Percentiles rank a stretch among this genome's conserved stretches.
Conservation (phyloP, 2,888 invertebrate species). For the Oscheius sp. region DNA sequence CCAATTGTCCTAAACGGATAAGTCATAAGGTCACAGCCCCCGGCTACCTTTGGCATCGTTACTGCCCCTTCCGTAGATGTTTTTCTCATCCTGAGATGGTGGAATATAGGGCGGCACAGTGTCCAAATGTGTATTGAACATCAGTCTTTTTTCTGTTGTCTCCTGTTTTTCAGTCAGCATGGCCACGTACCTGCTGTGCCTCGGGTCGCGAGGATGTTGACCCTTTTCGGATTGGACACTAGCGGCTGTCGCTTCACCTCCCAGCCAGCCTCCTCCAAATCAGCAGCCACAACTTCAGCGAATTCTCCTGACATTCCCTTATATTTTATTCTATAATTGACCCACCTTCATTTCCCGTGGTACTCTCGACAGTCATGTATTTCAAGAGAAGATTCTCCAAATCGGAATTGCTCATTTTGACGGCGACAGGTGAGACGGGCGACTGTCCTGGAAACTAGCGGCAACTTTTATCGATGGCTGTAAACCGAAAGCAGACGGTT, state of each 20-base stretch:
- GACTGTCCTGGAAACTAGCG: too few species aligned
- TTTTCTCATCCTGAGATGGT: constrained; percentile 55
- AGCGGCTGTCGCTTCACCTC: constrained; percentile 50
- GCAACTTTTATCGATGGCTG: too few species aligned
- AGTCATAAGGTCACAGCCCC: background rate
- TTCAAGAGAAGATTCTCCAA: constrained; percentile 61
- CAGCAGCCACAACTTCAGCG: constrained; percentile 1
- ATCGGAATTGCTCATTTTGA: constrained; percentile 27
- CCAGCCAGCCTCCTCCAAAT: constrained; percentile 56
- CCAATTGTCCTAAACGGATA: constrained; percentile 60
- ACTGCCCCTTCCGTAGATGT: constrained; percentile 67
- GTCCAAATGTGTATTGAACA: constrained; percentile 71
- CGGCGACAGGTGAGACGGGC: too few species aligned
- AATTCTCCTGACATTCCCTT: background rate
- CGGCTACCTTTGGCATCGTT: constrained; percentile 69
- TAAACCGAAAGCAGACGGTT: too few species aligned
- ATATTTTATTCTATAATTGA: background rate
- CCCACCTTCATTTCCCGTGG: constrained; percentile 64
- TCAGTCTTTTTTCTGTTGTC: constrained; percentile 38
- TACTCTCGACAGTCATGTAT: constrained; percentile 62
- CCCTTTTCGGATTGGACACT: constrained; percentile 40
- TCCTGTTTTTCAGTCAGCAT: background rate
- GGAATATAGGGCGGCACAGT: constrained; percentile 71
- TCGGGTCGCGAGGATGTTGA: constrained; percentile 59
- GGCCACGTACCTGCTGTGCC: constrained; percentile 19